These are phyloP conservation scores for Pavo muticus DNA, from an alignment of 2,113 vertebrate genomes.

Conservation along the genomic window DNA sequence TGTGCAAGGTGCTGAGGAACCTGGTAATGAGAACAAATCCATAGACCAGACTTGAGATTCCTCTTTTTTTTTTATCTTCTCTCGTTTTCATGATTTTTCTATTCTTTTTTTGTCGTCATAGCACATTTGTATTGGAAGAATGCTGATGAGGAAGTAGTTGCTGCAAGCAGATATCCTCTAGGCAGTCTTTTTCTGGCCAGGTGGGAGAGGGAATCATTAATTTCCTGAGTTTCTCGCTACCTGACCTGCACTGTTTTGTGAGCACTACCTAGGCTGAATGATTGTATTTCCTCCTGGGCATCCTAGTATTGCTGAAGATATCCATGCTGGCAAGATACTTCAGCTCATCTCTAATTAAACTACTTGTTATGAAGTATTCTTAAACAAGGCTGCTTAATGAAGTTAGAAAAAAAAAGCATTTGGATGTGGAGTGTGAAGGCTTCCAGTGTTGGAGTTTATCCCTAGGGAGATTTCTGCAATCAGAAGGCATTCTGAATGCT, in stretches of 20 bases:
- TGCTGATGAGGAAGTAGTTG: conserved; percentile 7
- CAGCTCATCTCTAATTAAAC: conserved; percentile 78
- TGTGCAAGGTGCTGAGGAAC: neutral
- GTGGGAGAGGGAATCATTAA: conserved; percentile 17
- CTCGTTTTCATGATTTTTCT: neutral
- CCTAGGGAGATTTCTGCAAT: conserved; percentile 69
- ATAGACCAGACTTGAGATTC: neutral
- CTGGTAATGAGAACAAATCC: neutral
- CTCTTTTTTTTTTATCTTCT: neutral
- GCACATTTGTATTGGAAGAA: neutral
- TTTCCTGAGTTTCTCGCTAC: neutral
- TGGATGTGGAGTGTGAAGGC: conserved; percentile 75
- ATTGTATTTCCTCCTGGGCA: neutral
- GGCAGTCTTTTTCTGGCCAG: neutral
- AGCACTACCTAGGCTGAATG: neutral
- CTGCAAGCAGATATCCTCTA: neutral
- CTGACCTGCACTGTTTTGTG: neutral
- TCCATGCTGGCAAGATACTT: neutral
- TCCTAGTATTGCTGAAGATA: neutral
- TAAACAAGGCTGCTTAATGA: conserved; percentile 80
- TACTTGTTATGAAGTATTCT: conserved; percentile 76
- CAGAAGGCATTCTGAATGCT: conserved; percentile 68
- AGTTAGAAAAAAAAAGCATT: conserved; percentile 78
- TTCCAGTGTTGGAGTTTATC: conserved; percentile 71
- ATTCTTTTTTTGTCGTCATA: neutral